Conservation (phyloP, 2,113 vertebrate genomes). For the Alligator mississippiensis region DNA sequence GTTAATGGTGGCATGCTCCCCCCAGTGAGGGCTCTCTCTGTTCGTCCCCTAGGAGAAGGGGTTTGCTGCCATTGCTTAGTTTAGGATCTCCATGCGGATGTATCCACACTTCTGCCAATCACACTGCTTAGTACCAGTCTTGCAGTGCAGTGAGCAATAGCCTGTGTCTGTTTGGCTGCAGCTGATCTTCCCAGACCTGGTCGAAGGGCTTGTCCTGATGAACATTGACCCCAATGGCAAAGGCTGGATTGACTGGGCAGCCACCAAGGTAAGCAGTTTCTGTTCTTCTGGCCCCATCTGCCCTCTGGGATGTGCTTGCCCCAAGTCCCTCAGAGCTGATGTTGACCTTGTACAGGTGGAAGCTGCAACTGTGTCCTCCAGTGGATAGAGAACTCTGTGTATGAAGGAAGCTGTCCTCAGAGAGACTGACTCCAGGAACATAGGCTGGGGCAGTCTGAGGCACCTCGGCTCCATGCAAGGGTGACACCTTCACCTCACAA, state of each 20-base stretch:
- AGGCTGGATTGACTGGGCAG: conserved; percentile 99
- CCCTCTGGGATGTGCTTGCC: background rate
- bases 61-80: background rate
- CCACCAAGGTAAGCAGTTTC: conserved; percentile 85
- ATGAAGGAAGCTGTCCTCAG: background rate
- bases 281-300: rapidly evolving
- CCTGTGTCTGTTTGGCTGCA: conserved; percentile 51
- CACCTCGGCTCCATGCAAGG: background rate
- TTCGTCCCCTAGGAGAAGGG: background rate
- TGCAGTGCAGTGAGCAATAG: background rate
- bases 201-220: conserved; percentile 95
- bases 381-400: background rate
- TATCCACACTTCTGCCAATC: background rate
- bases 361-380: too few species aligned
- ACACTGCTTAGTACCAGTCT: background rate
- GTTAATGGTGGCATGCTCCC: too few species aligned
- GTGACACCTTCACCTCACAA: background rate
- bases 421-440: background rate
- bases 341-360: too few species aligned
- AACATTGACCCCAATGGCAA: conserved; percentile 98
- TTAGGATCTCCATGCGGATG: background rate
- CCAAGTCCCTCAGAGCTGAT: too few species aligned
- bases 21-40: background rate
- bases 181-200: conserved; percentile 94
- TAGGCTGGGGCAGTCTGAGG: background rate